Conservation (phyloP, 2,888 invertebrate genomes). For the Desoria tigrina region DNA sequence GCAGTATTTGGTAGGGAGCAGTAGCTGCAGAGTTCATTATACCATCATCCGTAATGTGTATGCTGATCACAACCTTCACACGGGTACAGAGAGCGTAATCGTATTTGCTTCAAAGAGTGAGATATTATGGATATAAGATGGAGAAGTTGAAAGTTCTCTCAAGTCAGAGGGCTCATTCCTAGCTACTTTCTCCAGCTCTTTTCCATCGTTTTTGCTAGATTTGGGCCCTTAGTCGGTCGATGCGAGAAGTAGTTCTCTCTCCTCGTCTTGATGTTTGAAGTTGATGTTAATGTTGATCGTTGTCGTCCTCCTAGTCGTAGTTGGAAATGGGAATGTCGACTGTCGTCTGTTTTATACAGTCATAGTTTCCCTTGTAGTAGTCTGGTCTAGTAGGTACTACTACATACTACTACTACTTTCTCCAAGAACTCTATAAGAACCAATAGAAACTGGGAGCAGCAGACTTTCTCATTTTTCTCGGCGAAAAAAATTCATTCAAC, state of each 20-base stretch:
- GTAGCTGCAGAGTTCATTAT: constrained; percentile 3
- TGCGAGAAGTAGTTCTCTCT: constrained; percentile 4
- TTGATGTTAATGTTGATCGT: constrained; percentile 13
- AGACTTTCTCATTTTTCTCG: not conserved
- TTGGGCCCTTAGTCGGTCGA: not conserved
- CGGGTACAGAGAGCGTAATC: too few relatives aligned
- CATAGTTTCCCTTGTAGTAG: too few relatives aligned
- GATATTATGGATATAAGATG: too few relatives aligned
- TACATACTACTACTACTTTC: too few relatives aligned
- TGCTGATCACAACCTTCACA: constrained; percentile 1
- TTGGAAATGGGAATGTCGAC: constrained; percentile 8
- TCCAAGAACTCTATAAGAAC: too few relatives aligned
- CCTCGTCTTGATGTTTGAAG: not conserved
- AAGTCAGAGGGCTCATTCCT: too few relatives aligned
- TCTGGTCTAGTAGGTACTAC: too few relatives aligned
- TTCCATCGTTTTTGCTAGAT: not conserved
- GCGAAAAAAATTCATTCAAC: constrained; percentile 5
- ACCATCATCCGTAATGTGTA: constrained; percentile 8
- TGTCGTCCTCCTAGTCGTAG: constrained; percentile 6
- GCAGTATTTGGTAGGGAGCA: too few relatives aligned
- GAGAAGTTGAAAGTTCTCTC: not conserved
- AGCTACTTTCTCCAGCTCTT: too few relatives aligned
- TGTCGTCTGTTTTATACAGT: constrained; percentile 3
- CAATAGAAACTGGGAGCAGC: too few relatives aligned
- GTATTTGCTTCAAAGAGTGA: too few relatives aligned